phyloP scores from a whole-genome alignment of 2,113 vertebrate species.

The Spilogale gracilis region DNA sequence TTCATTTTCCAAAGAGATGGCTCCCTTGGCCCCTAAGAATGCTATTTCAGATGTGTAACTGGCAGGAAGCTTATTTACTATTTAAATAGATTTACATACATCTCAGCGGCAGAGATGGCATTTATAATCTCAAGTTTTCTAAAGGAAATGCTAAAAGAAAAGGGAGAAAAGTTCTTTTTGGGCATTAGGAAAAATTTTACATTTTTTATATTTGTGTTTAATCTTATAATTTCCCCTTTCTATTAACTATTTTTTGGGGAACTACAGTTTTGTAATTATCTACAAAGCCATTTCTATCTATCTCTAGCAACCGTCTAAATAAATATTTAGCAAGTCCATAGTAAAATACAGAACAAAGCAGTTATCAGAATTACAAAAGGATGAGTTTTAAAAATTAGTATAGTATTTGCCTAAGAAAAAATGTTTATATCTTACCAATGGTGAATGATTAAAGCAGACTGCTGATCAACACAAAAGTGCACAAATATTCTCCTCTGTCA shows the following conservation, averaged over 20 bases:
- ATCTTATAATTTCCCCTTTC: neutral
- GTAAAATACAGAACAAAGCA: conserved; percentile 47
- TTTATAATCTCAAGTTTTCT: conserved; percentile 53
- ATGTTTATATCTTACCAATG: neutral
- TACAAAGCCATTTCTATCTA: neutral
- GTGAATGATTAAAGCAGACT: conserved; percentile 49
- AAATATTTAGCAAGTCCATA: conserved; percentile 15
- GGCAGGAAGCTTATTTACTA: neutral
- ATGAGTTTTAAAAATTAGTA: conserved; percentile 27
- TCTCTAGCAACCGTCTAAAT: neutral
- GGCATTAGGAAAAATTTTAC: neutral
- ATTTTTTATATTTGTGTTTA: conserved; percentile 35
- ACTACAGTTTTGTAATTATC: conserved; percentile 33
- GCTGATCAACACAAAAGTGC: conserved; percentile 1
- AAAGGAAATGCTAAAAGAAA: conserved; percentile 42
- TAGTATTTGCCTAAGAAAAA: neutral
- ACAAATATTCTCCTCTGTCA: conserved; percentile 40
- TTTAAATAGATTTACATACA: neutral
- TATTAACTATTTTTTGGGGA: conserved; percentile 34
- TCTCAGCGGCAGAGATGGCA: conserved; percentile 4
- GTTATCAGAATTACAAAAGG: neutral
- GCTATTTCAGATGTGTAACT: neutral
- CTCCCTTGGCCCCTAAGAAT: neutral
- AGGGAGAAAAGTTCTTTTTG: neutral
- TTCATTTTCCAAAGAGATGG: conserved; percentile 17